phyloP scores from a whole-genome alignment of 2,113 vertebrate genomes.

The Xiphorhynchus elegans region DNA sequence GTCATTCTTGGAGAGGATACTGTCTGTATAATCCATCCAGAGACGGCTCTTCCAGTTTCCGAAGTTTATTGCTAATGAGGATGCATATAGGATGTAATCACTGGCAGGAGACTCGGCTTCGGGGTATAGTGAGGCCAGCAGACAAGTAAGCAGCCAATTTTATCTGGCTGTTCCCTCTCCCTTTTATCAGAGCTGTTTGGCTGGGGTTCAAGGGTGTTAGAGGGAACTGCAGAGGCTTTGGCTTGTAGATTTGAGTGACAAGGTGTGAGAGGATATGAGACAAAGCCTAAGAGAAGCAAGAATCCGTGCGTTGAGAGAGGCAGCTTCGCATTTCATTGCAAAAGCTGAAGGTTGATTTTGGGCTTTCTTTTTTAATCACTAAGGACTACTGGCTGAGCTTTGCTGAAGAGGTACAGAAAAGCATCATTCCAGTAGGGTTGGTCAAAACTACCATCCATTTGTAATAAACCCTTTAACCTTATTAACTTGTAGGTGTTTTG shows the following conservation, averaged over 20 bases:
- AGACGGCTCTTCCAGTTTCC: constrained; percentile 56
- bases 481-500: not conserved
- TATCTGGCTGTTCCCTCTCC: constrained; percentile 62
- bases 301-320: not conserved
- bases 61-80: constrained; percentile 71
- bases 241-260: constrained; percentile 40
- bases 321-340: not conserved
- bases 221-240: constrained; percentile 50
- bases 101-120: constrained; percentile 50
- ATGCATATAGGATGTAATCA: constrained; percentile 63
- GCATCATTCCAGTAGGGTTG: not conserved
- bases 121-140: constrained; percentile 65
- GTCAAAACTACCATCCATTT: not conserved
- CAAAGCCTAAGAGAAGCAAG: constrained; percentile 15
- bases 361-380: not conserved
- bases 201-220: constrained; percentile 61
- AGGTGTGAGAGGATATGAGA: constrained; percentile 51
- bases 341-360: not conserved
- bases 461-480: not conserved
- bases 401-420: not conserved
- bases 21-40: constrained; percentile 7
- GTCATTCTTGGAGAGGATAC: constrained; percentile 62
- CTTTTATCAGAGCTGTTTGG: constrained; percentile 70
- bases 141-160: constrained; percentile 57
- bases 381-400: not conserved